Base-by-base conservation (phyloP, 2,797 vertebrate genomes). In the Coregonus ussuriensis region DNA sequence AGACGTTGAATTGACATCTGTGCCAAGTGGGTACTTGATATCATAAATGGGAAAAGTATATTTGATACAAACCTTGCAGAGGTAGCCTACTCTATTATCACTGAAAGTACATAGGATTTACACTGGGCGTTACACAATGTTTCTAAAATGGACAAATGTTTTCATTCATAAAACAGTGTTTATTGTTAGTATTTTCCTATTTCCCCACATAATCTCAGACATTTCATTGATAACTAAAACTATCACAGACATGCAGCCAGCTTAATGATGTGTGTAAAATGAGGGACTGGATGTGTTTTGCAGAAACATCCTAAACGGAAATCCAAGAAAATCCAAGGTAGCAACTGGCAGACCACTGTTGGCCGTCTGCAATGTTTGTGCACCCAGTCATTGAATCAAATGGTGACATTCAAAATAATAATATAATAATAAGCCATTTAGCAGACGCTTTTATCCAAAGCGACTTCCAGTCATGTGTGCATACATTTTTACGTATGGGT, bases 291-390 rank as follows among this genome's bases (percentile, higher is more conserved):
- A 37, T 16, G 31, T 47, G 52, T 67, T 59, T 76, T 35, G 74
- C 53, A 76, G 51, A 68, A 56, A 76, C 66, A 76, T 70, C 74
- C 74, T 76, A 29, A 68, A 70, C 65, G 74, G 74, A 76, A 76
- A 76, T 37, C 33, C 53, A 53, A 56, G 29, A 76, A 52, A 68
- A 69, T 33, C 31, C 31, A 52, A 18, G 65, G 52, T 6, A 53
- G 52, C 52, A 53, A 53, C 7, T 53, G 15, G 11, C 6, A 53
- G 52, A 59, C 6, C 5, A n/a, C 14, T 65, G 41, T 31, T 67
- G 74, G 51, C 37, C 67, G 18, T 14, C 75, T 71, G 70, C 74
- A 75, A 31, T 65, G 71, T 70, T 74, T 70, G 31, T 68, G 25
- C 14, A 29, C 52, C 25, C 68, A 59, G 41, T 16, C 66, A 75